Conservation (phyloP, 1,140 invertebrate species). For the Euwallacea similis region DNA sequence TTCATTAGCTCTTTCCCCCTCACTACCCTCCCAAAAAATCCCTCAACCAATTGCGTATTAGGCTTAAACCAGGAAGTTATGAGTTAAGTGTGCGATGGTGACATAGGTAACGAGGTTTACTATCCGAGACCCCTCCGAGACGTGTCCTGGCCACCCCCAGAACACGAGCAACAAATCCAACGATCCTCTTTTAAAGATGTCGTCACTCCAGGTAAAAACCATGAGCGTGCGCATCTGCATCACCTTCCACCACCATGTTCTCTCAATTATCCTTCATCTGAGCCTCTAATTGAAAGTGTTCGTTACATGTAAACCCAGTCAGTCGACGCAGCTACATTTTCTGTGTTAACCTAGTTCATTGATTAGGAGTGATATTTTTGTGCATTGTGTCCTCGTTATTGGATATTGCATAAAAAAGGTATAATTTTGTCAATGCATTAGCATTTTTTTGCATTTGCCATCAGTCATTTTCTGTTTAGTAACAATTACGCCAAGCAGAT, state of each 20-base stretch:
- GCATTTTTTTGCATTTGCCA: no score
- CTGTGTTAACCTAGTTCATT: neutral
- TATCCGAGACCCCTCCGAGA: slow-evolving; percentile 45
- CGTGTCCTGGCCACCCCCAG: slow-evolving; percentile 48
- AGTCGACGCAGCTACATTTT: neutral
- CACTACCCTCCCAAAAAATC: neutral
- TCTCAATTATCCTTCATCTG: slow-evolving; percentile 8
- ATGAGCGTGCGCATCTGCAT: slow-evolving; percentile 15
- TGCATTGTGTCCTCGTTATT: neutral
- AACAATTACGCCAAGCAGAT: no score
- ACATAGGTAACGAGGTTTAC: slow-evolving; percentile 43
- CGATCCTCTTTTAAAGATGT: slow-evolving; percentile 48
- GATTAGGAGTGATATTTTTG: neutral
- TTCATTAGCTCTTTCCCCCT: neutral
- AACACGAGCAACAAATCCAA: slow-evolving; percentile 43
- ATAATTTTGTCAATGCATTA: no score
- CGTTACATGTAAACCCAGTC: slow-evolving; percentile 1
- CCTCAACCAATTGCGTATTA: no score
- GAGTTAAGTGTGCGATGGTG: slow-evolving; percentile 9
- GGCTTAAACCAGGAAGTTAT: no score
- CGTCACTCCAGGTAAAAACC: slow-evolving; percentile 46
- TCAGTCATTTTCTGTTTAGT: no score
- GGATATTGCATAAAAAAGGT: no score
- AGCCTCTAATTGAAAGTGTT: neutral
- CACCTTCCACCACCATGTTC: slow-evolving; percentile 18